Conservation (phyloP, 2,113 vertebrate genomes). For the Xiphophorus hellerii region DNA sequence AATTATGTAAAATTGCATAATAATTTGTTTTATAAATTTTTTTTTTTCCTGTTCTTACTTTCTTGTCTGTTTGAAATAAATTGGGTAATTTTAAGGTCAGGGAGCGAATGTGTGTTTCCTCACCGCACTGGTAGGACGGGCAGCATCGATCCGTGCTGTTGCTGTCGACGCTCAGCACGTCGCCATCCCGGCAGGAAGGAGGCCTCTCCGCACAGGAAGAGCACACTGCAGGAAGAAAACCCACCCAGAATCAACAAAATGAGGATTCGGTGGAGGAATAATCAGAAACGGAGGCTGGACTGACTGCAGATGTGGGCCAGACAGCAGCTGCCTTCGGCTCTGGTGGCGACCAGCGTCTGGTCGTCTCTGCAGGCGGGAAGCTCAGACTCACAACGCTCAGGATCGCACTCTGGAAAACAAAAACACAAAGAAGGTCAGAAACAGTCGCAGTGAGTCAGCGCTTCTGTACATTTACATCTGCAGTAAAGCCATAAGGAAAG, state of each 20-base stretch:
- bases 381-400: slow-evolving; percentile 84
- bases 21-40: too few relatives aligned
- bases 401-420: slow-evolving; percentile 87
- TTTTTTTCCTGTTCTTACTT: too few relatives aligned
- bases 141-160: slow-evolving; percentile 92
- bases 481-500: background rate
- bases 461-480: background rate
- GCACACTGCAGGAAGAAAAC: slow-evolving; percentile 81
- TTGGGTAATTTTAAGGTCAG: too few relatives aligned
- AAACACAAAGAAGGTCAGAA: too few relatives aligned
- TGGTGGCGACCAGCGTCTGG: slow-evolving; percentile 86
- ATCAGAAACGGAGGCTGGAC: slow-evolving; percentile 10
- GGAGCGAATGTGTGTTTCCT: slow-evolving; percentile 53
- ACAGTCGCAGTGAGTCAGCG: background rate
- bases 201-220: slow-evolving; percentile 80
- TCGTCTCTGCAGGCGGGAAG: slow-evolving; percentile 86
- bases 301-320: slow-evolving; percentile 90
- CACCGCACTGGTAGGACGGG: slow-evolving; percentile 90
- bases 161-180: slow-evolving; percentile 84
- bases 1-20: too few relatives aligned
- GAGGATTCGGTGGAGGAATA: background rate
- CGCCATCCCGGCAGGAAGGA: slow-evolving; percentile 88
- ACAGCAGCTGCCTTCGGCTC: slow-evolving; percentile 89
- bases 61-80: too few relatives aligned
- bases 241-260: background rate